Evolutionary conservation across 2,888 invertebrate genomes (phyloP), one percentile per base, ranked within the genome.

Genomic region (Mechanitis messenoides): DNA sequence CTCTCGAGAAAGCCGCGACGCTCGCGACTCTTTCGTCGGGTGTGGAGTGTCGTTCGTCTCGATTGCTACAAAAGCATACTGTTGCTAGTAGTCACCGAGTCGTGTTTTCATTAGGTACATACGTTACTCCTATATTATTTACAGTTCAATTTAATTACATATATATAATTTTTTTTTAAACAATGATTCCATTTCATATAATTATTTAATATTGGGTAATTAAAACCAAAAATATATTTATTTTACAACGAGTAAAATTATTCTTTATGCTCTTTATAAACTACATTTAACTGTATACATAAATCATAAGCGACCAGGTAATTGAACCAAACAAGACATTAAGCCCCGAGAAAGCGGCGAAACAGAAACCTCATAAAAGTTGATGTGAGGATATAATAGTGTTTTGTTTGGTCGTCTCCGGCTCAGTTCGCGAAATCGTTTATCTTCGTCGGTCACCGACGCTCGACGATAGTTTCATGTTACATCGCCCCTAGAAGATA

Each of bases 41-140:
- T 38, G 54, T 64, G 57, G 47, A 68, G 67, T 47, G 62, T 42
- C 57, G 38, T 61, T 61, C 63, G 66, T 62, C 63, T 68, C 65
- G 55, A 65, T 63, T 50, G 28, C n/a, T 50, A 50, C 31, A 6
- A 28, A 31, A 31, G 47, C 31, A 47, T 56, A 42, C 35, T 58
- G 61, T 60, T 59, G 59, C 59, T 62, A 56, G 31, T 56, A 56
- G 31, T 56, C 56, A 62, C 42, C 59, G 55, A 31, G 55, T 53
- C 56, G 56, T 59, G 59, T 50, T 31, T 42, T 50, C 50, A 31
- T 50, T 31, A 50, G 9, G 7, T 31, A 9, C 28, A 50, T 20
- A 20, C 20, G 20, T 20, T 0, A 20, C 20, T 20, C 20, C 20
- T 20, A 20, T 20, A 20, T 20, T 20, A 20, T 20, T 20, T 20